Evolutionary conservation across 2,797 vertebrate species (phyloP), one percentile per base, ranked within the genome.

Genomic region (Tauraco hartlaubi): DNA sequence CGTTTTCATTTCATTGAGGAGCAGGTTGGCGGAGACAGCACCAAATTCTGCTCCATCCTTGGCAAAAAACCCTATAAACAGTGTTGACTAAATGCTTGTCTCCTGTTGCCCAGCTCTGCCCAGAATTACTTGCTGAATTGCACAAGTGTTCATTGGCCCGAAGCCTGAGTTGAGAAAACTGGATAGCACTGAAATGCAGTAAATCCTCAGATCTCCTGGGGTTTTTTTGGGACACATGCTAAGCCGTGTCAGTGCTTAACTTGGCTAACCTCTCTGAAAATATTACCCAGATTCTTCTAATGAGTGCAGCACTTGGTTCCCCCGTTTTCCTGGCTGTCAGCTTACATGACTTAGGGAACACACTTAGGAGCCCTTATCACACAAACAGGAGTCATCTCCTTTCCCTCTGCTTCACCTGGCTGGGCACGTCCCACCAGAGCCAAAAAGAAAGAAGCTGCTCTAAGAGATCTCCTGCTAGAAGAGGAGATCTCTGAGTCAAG

Each of bases 321-420:
- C 49, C 75, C 75, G 13, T 94, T 86, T 69, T 52, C 67, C 51
- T 39, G 37, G 29, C 73, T 95, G 80, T 92, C 85, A 96, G 72
- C 83, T 79, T 48, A 17, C 37, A 82, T 96, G 88, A 52, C 63
- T 77, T 80, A 58, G 89, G 63, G 78, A 44, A 76, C 13, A 17
- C 2, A 14, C 31, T 87, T 89, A 44, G 74, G 52, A 92, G 41
- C 46, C 89, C 74, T 94, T 89, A 66, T 76, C 67, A 41, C n/a
- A 54, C 81, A 87, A 90, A 85, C 25, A 92, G 58, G 33, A 74
- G 56, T 78, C 75, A 91, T 84, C 62, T 91, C 62, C 48, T 87
- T 85, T 88, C 62, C 64, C 49, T 81, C 62, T 22, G 5, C 75
- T 84, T 89, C 63, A 18, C 54, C 72, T 81, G 39, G 71, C 67